These are phyloP conservation scores for Agrochola litura DNA, from an alignment of 2,888 invertebrate species.

Conservation along the genomic window DNA sequence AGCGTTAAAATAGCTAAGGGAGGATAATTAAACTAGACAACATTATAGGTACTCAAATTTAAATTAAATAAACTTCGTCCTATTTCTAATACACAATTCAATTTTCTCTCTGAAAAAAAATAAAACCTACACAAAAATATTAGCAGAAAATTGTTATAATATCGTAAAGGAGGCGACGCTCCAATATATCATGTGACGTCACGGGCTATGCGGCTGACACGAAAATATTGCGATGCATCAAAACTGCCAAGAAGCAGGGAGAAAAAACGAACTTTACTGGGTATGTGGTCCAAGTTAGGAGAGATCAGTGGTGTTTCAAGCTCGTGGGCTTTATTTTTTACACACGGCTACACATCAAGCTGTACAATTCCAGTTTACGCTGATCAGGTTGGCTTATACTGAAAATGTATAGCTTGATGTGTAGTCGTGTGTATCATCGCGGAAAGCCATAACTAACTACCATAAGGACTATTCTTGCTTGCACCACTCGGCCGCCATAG, in stretches of 20 bases:
- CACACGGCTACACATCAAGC: no score
- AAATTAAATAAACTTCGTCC: not conserved
- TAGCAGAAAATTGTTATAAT: constrained; percentile 66
- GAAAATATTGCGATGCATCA: constrained; percentile 90
- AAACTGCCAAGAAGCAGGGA: constrained; percentile 84
- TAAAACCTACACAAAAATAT: constrained; percentile 47
- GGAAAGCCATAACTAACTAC: no score
- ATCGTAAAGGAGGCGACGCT: constrained; percentile 72
- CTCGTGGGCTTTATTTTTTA: no score
- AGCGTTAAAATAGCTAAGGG: no score
- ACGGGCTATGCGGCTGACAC: constrained; percentile 85
- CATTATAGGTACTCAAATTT: no score
- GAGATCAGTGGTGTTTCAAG: not conserved
- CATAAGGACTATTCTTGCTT: no score
- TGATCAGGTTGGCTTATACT: no score
- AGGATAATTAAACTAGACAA: not conserved
- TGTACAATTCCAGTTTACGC: no score
- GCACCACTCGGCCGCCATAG: no score
- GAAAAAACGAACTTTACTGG: constrained; percentile 79
- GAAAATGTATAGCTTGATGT: no score
- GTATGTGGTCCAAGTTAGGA: constrained; percentile 53
- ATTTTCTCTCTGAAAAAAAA: constrained; percentile 59
- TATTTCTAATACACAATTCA: constrained; percentile 35
- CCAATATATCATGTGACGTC: constrained; percentile 87
- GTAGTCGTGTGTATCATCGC: no score